Base-by-base conservation (phyloP, 2,113 vertebrate species). In the Microtus ochrogaster region DNA sequence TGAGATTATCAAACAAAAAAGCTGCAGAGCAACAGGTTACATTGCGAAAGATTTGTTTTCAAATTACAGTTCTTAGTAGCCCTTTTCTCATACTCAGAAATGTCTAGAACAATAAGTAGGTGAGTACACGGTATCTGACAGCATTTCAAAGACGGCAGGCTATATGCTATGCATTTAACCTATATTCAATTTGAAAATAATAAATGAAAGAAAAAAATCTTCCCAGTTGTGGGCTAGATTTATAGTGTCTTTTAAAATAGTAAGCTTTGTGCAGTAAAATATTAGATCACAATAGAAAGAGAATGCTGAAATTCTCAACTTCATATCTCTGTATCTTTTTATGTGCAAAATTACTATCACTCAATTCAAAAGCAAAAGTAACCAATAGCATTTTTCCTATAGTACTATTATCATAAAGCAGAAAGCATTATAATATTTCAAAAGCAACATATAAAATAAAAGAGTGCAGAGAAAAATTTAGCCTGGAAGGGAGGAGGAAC, bases 161-260 rank as follows among this genome's bases (percentile, higher is more conserved):
- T 96, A 30, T 83, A 94, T 97, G 93, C 89, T 90, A 19, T 97
- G 70, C 95, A 89, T 81, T 70, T 96, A 98, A 97, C 91, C 55
- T 97, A 91, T 82, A 61, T 41, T 68, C 77, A 96, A 95, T 90
- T 96, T 92, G 73, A 66, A 97, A 97, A 97, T 52, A 96, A 96
- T 58, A 65, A 98, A 96, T 82, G 74, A 95, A 66, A 95, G 95
- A 95, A 93, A 96, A 94, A 92, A 98, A 93, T 98, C 72, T 92
- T 97, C 68, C 93, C 97, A 85, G 61, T 68, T 90, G 39, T 91
- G 96, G 94, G 93, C 92, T 96, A 97, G 95, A 92, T 98, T 98
- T 98, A 96, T 90, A 97, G 72, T 85, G 44, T 90, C 81, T 94
- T 96, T 91, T 93, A 97, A 97, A 98, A 97, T 93, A 96, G 47